These are phyloP conservation scores for Leucozona laternaria DNA, from an alignment of 2,888 invertebrate genomes.

Conservation along the genomic window DNA sequence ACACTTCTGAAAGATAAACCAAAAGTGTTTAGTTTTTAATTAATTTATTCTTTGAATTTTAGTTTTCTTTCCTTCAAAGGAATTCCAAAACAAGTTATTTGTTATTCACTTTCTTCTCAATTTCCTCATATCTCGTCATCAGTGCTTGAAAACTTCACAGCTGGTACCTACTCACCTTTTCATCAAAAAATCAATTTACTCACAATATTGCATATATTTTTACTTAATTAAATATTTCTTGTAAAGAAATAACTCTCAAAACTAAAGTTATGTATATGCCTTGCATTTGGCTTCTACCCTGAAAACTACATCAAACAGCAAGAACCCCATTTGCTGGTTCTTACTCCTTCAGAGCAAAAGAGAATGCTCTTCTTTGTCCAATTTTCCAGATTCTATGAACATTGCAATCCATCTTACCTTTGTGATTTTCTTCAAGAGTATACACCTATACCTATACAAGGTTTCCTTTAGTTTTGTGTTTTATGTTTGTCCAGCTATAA, in stretches of 20 bases:
- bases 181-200: conserved; percentile 1
- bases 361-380: conserved; percentile 16
- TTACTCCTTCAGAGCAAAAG: neutral
- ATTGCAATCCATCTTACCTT: conserved; percentile 1
- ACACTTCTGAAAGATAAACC: too few species aligned
- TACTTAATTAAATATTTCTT: neutral
- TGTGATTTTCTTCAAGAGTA: neutral
- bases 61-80: neutral
- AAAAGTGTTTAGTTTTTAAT: neutral
- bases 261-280: neutral
- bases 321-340: neutral
- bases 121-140: neutral
- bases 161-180: neutral
- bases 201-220: neutral
- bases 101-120: neutral
- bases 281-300: neutral
- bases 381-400: conserved; percentile 14
- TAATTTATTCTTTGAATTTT: neutral
- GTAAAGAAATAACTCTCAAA: neutral
- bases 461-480: neutral
- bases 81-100: neutral
- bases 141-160: neutral
- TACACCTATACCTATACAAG: too few species aligned
- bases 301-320: conserved; percentile 12
- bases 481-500: conserved; percentile 14